These are phyloP conservation scores for Martes martes DNA, from an alignment of 2,113 vertebrate species.

Conservation along the genomic window DNA sequence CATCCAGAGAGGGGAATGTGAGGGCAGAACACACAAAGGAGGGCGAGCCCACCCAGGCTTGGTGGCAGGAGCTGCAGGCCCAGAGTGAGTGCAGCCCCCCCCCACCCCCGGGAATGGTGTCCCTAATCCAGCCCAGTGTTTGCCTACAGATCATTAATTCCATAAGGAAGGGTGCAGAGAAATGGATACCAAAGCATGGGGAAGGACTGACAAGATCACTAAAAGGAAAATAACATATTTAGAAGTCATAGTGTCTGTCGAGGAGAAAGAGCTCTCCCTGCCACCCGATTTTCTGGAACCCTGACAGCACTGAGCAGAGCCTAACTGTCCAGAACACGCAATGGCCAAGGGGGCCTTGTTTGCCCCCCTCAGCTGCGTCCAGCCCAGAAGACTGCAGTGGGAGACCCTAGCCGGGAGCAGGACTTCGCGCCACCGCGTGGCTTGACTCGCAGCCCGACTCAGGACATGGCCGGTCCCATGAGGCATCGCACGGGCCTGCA, in stretches of 20 bases:
- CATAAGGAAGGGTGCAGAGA: not conserved
- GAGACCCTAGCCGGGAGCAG: accelerated
- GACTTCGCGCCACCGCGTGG: not conserved
- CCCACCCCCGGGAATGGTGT: accelerated
- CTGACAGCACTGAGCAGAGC: accelerated
- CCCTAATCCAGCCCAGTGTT: not conserved
- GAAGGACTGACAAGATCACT: not conserved
- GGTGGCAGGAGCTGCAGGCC: not conserved
- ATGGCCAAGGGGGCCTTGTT: not conserved
- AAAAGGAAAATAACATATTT: not conserved
- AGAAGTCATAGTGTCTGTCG: not conserved
- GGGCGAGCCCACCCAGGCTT: not conserved
- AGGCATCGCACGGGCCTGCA: too few species aligned
- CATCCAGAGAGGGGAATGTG: not conserved
- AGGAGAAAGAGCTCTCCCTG: not conserved
- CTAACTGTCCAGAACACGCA: not conserved
- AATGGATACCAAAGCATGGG: not conserved
- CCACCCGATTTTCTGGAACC: not conserved
- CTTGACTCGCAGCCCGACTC: not conserved
- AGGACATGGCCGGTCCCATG: accelerated
- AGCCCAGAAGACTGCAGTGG: not conserved
- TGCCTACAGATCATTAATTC: not conserved
- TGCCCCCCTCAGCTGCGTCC: too few species aligned
- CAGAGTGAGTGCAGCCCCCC: not conserved
- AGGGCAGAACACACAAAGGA: not conserved